Evolutionary conservation across 2,888 invertebrate species (phyloP), one percentile per base, ranked within the genome.

Genomic region (Atrina japonica): DNA sequence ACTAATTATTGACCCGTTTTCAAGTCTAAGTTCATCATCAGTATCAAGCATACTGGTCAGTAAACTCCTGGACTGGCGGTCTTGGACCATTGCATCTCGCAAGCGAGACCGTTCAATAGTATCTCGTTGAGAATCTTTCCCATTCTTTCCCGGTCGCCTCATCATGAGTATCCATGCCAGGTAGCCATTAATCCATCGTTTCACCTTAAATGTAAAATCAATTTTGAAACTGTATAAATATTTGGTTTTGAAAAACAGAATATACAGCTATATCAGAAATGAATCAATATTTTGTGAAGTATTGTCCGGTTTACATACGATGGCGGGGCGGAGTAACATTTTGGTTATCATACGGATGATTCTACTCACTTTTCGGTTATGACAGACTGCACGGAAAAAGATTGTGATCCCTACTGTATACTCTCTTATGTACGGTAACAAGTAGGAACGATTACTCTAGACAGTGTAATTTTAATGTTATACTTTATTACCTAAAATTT

Each of bases 11-110:
- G 77, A 68, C 41, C 77, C 77, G 66, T 78, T 83, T 45, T 79
- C 83, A 35, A 77, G 75, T 47, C 73, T 73, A 55, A 78, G 69
- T 16, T 83, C 74, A 21, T 79, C 96, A 93, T 98, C 98, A 92
- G 98, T 98, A 91, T 98, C 98, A 92, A 98, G 96, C 89, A 98
- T 94, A 88, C 98, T 97, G 92, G 98, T 98, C 90, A 98, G 93
- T 88, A 98, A 93, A 90, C 97, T 97, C 92, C 97, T 97, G 88
- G 97, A 97, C 85, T 97, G 97, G 89, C 97, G 94, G 91, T 96
- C 96, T 91, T 95, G 95, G 89, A 97, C 93, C 92, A 96, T 96
- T 90, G 96, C 93, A 92, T 96, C 96, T 67, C 95, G 82, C 93
- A 96, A 93, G 89, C 96, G 94, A 89, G 96, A 96, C 90, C 94